These are phyloP conservation scores for Noctua janthina DNA, from an alignment of 2,888 invertebrate species.

Conservation along the genomic window DNA sequence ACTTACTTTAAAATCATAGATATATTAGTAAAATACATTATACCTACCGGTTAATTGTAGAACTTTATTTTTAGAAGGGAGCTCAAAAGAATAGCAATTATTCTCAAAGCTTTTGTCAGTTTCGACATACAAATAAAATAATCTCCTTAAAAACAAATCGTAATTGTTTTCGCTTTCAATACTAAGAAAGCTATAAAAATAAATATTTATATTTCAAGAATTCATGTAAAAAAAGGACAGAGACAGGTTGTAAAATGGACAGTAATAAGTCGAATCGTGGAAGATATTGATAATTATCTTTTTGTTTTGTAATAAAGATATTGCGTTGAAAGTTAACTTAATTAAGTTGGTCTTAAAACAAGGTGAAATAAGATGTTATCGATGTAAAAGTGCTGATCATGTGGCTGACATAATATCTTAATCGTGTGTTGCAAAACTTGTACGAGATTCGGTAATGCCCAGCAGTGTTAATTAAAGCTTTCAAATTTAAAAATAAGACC, in stretches of 20 bases:
- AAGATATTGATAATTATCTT: constrained; percentile 20
- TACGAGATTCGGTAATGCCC: constrained; percentile 2
- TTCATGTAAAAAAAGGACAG: constrained; percentile 3
- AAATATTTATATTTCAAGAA: not conserved
- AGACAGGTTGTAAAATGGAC: not conserved
- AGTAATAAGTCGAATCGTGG: not conserved
- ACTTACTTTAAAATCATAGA: not conserved
- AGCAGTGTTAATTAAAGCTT: not conserved
- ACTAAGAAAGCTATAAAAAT: constrained; percentile 5
- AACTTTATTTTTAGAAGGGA: not conserved
- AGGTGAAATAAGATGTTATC: constrained; percentile 24
- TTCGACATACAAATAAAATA: not conserved
- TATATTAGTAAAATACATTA: not conserved
- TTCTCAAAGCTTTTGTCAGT: not conserved
- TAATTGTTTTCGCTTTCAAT: not conserved
- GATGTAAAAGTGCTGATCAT: constrained; percentile 20
- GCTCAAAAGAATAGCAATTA: not conserved
- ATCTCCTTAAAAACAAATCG: not conserved
- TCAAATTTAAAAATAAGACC: not conserved
- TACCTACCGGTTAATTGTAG: not conserved
- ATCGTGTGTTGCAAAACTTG: constrained; percentile 33
- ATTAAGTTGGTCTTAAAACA: constrained; percentile 29
- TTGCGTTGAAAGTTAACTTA: constrained; percentile 21
- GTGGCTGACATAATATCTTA: constrained; percentile 33
- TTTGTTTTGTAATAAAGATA: constrained; percentile 27